Conservation (phyloP, 2,113 vertebrate species). For the Semnornis frantzii region DNA sequence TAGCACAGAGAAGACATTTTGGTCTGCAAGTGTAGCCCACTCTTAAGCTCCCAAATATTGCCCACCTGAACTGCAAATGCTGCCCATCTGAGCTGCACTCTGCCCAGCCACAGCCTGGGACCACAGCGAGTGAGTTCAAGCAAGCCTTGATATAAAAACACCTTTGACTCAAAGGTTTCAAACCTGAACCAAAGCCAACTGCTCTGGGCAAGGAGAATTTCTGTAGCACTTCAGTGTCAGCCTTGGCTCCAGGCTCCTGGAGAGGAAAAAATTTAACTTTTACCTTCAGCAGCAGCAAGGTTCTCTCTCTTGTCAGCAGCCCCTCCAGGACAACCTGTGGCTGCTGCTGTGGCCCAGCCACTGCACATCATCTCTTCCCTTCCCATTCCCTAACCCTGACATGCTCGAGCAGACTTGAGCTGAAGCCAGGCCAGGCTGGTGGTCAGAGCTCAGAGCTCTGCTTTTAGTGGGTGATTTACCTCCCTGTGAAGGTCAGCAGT, state of each 20-base stretch:
- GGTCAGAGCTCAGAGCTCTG: not conserved
- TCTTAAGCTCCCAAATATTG: not conserved
- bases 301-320: not conserved
- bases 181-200: constrained; percentile 17
- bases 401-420: accelerated
- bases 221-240: constrained; percentile 32
- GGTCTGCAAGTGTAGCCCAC: not conserved
- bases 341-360: not conserved
- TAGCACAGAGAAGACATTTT: not conserved
- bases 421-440: not conserved
- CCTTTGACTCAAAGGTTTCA: constrained; percentile 28
- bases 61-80: too few relatives aligned
- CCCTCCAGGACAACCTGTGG: not conserved
- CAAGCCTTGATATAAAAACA: constrained; percentile 28
- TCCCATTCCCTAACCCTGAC: accelerated
- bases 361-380: not conserved
- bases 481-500: not conserved
- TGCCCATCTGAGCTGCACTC: not conserved
- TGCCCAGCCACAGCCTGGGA: not conserved
- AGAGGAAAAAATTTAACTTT: constrained; percentile 8
- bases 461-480: not conserved
- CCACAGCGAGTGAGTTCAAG: constrained; percentile 23
- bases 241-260: not conserved
- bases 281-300: not conserved
- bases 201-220: constrained; percentile 20